These are phyloP conservation scores for Catostomus latipinnis DNA, from an alignment of 2,797 vertebrate species.

Conservation along the genomic window DNA sequence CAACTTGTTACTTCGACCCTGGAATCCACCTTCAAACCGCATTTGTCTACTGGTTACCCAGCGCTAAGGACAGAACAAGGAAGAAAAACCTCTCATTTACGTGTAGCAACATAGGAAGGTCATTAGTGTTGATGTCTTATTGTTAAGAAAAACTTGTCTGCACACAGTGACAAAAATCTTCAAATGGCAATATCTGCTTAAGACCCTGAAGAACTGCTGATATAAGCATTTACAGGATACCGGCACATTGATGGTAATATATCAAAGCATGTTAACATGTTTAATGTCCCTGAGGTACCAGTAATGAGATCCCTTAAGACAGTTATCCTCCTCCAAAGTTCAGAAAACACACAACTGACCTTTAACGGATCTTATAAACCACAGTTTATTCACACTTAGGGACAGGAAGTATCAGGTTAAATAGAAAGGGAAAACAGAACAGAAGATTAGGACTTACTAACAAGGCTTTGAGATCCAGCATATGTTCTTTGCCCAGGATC, in stretches of 20 bases:
- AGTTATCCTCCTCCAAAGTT: not conserved
- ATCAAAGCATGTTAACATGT: not conserved
- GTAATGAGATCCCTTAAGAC: slow-evolving; percentile 5
- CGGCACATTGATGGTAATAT: slow-evolving; percentile 8
- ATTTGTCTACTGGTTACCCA: slow-evolving; percentile 96
- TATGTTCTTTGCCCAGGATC: slow-evolving; percentile 90
- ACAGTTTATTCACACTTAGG: slow-evolving; percentile 13
- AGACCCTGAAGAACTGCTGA: not conserved
- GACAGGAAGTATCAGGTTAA: slow-evolving; percentile 8
- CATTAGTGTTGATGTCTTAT: not conserved
- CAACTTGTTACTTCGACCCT: slow-evolving; percentile 96
- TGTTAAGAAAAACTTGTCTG: no score
- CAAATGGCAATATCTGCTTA: no score
- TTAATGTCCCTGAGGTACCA: slow-evolving; percentile 5
- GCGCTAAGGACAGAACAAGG: slow-evolving; percentile 71
- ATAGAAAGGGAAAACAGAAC: not conserved
- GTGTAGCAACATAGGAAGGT: not conserved
- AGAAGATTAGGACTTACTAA: slow-evolving; percentile 79
- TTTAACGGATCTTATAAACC: slow-evolving; percentile 12
- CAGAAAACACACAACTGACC: slow-evolving; percentile 8
- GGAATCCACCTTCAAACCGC: slow-evolving; percentile 95
- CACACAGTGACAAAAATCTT: no score
- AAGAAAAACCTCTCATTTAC: not conserved
- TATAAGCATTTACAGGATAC: not conserved
- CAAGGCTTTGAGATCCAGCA: slow-evolving; percentile 90